phyloP scores from a whole-genome alignment of 2,888 invertebrate species.

The Mylabris sibirica region DNA sequence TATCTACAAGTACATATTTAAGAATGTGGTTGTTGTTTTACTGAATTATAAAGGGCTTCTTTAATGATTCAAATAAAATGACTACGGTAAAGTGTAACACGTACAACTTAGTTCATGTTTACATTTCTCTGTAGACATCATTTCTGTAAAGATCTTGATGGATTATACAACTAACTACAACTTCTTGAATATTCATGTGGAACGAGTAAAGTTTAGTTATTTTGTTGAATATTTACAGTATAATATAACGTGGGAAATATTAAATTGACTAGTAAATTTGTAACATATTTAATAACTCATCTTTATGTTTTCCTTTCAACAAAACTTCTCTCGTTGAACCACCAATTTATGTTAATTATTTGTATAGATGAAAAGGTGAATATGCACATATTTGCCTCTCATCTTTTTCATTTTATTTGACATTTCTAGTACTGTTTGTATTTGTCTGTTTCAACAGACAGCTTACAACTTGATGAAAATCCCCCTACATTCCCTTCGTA shows the following conservation, averaged over 20 bases:
- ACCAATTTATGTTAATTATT: not conserved
- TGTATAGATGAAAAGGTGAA: not conserved
- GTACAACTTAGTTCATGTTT: slow-evolving; percentile 26
- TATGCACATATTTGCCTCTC: not conserved
- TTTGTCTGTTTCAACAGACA: not conserved
- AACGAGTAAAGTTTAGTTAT: slow-evolving; percentile 26
- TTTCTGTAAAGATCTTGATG: slow-evolving; percentile 32
- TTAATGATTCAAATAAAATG: slow-evolving; percentile 26
- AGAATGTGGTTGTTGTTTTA: not conserved
- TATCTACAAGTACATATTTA: too few relatives aligned
- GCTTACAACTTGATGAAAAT: not conserved
- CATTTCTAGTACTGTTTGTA: not conserved
- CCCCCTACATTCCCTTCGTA: not conserved
- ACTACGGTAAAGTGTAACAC: slow-evolving; percentile 11
- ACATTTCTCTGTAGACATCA: slow-evolving; percentile 17
- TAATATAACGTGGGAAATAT: slow-evolving; percentile 22
- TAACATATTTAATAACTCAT: not conserved
- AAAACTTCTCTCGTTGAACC: not conserved
- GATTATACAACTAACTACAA: slow-evolving; percentile 33
- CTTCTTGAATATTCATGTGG: slow-evolving; percentile 36
- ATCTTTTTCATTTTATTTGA: not conserved
- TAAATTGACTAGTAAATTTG: slow-evolving; percentile 21
- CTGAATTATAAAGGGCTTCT: slow-evolving; percentile 5
- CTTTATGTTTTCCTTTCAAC: not conserved
- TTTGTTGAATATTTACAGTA: slow-evolving; percentile 31